Base-by-base conservation (phyloP, 1,140 invertebrate species). In the Chelonus insularis region DNA sequence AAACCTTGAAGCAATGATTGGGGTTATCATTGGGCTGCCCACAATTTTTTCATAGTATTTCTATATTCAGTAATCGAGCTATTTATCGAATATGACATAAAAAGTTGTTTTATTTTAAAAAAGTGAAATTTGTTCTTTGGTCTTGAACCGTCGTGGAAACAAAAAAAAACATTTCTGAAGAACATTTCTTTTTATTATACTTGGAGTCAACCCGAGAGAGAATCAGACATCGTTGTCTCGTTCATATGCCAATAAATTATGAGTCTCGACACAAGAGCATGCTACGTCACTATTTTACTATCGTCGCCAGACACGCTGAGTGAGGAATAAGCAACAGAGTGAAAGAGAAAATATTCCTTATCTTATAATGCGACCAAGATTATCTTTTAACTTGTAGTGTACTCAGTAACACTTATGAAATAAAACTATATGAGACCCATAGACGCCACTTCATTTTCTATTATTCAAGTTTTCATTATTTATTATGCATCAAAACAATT, bases 191-290 rank as follows among this genome's bases (percentile, higher is more conserved):
- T 9, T 34, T 34, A 9, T 9, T 34, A 12, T 1, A 20, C 6
- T 21, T n/a, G 16, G 52, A 32, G 29, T 45, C 55, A 50, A 9
- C 25, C 43, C 32, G 34, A 7, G 21, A 7, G 21, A 51, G 59
- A 57, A 54, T 29, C 47, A 57, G 60, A 61, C 52, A 61, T 65
- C 59, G 59, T 57, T 47, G 60, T 58, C 36, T 60, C 64, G 36
- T 62, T 62, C 43, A 36, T 41, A 43, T 37, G 47, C 41, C 66
- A 75, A 75, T 74, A 76, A 76, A 75, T 75, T 72, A 74, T 50
- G 58, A 62, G 55, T 59, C 45, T 47, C 56, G 64, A 65, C 68
- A 57, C 64, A 67, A 60, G 41, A 52, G 52, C 29, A 47, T 37
- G 59, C 52, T 57, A 56, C 57, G 63, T 50, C 61, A 54, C 21